Conservation (phyloP, 2,888 invertebrate species). For the Norana najaformis region DNA sequence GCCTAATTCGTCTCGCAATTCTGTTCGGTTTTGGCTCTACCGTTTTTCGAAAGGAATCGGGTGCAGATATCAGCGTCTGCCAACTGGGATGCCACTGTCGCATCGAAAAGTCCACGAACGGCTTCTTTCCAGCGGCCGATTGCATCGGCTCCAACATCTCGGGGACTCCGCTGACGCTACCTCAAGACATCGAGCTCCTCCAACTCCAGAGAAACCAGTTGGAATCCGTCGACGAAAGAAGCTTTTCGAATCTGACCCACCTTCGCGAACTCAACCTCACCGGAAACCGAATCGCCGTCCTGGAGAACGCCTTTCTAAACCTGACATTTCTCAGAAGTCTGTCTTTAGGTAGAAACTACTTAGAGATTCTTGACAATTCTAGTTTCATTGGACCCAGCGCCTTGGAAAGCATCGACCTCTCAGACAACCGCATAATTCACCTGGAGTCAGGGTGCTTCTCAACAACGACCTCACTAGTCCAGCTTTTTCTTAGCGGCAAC, state of each 20-base stretch:
- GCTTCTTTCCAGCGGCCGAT: not conserved
- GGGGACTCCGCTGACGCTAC: not conserved
- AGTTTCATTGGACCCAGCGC: not conserved
- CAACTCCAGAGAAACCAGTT: not conserved
- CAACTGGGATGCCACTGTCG: not conserved
- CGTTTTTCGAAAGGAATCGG: not conserved
- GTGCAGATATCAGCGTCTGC: not conserved
- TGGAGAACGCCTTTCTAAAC: not conserved
- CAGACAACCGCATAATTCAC: not conserved
- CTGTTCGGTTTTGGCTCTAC: not conserved
- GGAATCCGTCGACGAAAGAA: not conserved
- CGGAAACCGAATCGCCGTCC: not conserved
- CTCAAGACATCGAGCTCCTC: not conserved
- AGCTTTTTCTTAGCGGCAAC: slow-evolving; percentile 17
- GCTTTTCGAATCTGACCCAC: not conserved
- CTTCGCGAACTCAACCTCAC: not conserved
- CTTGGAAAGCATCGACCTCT: slow-evolving; percentile 3
- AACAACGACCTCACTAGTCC: not conserved
- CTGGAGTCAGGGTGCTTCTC: slow-evolving; percentile 18
- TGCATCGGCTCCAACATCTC: slow-evolving; percentile 17
- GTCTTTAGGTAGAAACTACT: not conserved
- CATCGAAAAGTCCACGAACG: not conserved
- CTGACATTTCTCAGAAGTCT: not conserved
- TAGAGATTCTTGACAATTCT: not conserved
- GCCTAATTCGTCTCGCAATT: not conserved